Percentiles rank a stretch among this genome's conserved stretches.
Conservation (phyloP, 2,113 vertebrate species). For the Microtus pennsylvanicus region DNA sequence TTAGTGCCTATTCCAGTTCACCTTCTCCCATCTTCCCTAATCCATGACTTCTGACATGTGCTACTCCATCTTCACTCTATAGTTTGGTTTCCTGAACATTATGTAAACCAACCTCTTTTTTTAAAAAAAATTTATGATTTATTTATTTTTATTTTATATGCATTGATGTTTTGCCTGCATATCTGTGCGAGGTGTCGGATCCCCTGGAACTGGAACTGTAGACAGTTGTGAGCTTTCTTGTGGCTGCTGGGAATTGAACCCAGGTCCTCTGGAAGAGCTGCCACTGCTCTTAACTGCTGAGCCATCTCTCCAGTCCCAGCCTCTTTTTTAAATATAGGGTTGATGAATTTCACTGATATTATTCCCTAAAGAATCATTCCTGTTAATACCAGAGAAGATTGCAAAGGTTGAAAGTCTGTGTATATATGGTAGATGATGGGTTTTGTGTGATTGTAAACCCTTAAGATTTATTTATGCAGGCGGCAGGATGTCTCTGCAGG, state of each 20-base stretch:
- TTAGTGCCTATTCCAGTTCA: not conserved
- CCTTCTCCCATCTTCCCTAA: not conserved
- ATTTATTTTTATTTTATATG: not conserved
- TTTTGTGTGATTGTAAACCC: constrained; percentile 11
- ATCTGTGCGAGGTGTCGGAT: not conserved
- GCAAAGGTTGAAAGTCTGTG: not conserved
- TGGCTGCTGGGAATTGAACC: not conserved
- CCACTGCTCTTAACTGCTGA: not conserved
- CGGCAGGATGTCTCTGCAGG: not conserved
- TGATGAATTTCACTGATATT: not conserved
- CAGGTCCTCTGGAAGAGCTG: not conserved
- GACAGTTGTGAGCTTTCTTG: not conserved
- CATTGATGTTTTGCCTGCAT: not conserved
- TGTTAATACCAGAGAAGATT: not conserved
- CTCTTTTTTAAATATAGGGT: not conserved
- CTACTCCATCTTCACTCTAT: no score
- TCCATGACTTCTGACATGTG: no score
- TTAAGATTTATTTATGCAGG: not conserved
- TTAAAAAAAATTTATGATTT: not conserved
- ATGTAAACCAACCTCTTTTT: not conserved
- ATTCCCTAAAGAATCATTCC: not conserved
- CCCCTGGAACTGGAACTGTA: not conserved
- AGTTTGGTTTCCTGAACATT: not conserved
- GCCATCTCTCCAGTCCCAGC: not conserved
- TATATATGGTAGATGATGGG: not conserved